These are phyloP conservation scores for Tanaodytes sp. DNA, from an alignment of 2,888 invertebrate species.

Conservation along the genomic window DNA sequence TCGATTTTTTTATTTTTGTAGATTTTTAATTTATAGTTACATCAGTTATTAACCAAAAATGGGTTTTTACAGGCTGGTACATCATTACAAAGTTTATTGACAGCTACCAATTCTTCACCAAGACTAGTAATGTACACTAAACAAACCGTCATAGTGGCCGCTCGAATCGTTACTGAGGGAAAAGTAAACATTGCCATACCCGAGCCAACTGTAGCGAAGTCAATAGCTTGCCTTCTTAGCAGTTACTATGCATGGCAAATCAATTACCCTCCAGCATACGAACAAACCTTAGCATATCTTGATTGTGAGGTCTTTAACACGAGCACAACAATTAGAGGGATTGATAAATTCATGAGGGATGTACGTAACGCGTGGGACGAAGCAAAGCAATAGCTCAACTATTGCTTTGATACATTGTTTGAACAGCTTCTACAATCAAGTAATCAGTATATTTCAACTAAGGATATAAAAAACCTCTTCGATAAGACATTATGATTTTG, in stretches of 20 bases:
- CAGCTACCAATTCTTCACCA: background rate
- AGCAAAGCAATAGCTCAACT: too few relatives aligned
- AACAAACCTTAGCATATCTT: conserved; percentile 8
- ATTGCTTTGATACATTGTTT: too few relatives aligned
- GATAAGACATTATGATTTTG: too few relatives aligned
- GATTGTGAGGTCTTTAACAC: background rate
- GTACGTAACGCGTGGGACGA: background rate
- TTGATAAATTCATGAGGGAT: background rate
- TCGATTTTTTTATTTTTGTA: too few relatives aligned
- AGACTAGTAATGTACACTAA: background rate
- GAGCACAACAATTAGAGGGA: background rate
- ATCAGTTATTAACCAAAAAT: too few relatives aligned
- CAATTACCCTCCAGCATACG: conserved; percentile 12
- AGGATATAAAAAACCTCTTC: too few relatives aligned
- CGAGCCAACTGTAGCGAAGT: conserved; percentile 5
- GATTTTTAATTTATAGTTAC: too few relatives aligned
- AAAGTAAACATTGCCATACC: background rate
- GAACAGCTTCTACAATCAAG: too few relatives aligned
- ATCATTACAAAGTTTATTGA: background rate
- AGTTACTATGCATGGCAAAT: conserved; percentile 11
- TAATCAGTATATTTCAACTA: too few relatives aligned
- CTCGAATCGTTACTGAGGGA: background rate
- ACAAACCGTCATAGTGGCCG: background rate
- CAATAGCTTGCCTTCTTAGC: conserved; percentile 17
- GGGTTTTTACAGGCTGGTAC: background rate